A percentile compares a stretch with the other conserved stretches of the same genome.
Conservation (phyloP, 2,797 vertebrate genomes). For the Cygnus olor region DNA sequence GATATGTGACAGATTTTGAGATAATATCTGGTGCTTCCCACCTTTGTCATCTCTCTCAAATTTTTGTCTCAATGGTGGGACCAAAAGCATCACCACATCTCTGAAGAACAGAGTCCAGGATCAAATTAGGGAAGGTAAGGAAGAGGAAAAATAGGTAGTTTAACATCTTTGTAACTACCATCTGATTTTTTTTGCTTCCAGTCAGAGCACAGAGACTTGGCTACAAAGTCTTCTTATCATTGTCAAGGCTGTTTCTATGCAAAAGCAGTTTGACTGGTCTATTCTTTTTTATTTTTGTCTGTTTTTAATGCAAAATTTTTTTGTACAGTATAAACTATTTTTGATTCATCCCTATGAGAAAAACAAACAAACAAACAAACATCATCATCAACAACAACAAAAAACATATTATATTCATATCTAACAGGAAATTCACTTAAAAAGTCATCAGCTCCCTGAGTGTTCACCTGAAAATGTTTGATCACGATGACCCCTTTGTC, state of each 20-base stretch:
- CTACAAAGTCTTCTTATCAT: neutral
- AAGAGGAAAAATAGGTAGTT: neutral
- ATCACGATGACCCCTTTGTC: neutral
- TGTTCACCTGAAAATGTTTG: neutral
- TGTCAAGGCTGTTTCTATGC: neutral
- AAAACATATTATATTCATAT: neutral
- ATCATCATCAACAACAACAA: neutral
- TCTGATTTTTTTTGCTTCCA: slow-evolving; percentile 11
- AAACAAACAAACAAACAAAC: neutral
- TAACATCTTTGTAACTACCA: neutral
- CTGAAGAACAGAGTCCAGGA: neutral
- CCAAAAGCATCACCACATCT: neutral
- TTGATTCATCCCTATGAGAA: neutral
- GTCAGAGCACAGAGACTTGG: neutral
- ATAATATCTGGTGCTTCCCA: neutral
- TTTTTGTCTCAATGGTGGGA: neutral
- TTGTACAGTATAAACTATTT: neutral
- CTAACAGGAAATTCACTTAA: neutral
- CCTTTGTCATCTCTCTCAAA: neutral
- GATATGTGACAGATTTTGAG: neutral
- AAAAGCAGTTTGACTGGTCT: neutral
- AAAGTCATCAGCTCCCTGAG: neutral
- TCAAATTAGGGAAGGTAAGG: neutral
- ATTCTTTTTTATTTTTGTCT: neutral
- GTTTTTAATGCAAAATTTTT: neutral